Evolutionary conservation across 2,797 vertebrate species (phyloP).

Genomic region (Tragopan temminckii): DNA sequence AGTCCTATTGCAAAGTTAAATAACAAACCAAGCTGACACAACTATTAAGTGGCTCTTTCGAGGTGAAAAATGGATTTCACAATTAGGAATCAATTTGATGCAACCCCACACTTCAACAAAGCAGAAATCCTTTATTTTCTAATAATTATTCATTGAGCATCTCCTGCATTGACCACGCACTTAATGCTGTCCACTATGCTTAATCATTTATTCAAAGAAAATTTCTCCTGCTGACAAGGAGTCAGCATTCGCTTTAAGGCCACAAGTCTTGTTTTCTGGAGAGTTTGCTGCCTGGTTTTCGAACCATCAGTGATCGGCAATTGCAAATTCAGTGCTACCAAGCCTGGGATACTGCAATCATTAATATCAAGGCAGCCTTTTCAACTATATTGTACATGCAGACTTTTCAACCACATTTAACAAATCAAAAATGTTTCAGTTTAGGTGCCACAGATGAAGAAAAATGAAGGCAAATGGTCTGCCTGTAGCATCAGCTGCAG

Average conservation of each 20-base stretch:
- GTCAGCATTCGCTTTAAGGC: neutral
- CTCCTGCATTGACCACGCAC: constrained; percentile 60
- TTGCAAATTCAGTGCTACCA: neutral
- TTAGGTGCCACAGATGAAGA: neutral
- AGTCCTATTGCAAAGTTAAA: neutral
- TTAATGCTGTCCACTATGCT: constrained; percentile 51
- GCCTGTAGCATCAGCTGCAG: neutral
- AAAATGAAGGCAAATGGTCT: neutral
- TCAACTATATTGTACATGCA: neutral
- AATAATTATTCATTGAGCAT: constrained; percentile 67
- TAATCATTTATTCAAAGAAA: constrained; percentile 47
- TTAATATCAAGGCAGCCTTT: neutral
- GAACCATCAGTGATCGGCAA: neutral
- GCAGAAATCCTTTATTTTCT: constrained; percentile 67
- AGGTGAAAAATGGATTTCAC: constrained; percentile 67
- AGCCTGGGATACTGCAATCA: neutral
- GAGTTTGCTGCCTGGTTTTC: neutral
- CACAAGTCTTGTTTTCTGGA: neutral
- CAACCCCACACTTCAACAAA: constrained; percentile 45
- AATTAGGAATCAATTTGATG: constrained; percentile 66
- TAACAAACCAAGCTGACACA: constrained; percentile 30
- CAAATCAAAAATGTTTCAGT: neutral
- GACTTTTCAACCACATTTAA: neutral
- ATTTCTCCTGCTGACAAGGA: neutral
- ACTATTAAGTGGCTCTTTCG: constrained; percentile 9